Percentiles rank a stretch among this genome's conserved stretches.
These are phyloP conservation scores for Diorhabda sublineata DNA, from an alignment of 1,140 invertebrate genomes.

Conservation along the genomic window DNA sequence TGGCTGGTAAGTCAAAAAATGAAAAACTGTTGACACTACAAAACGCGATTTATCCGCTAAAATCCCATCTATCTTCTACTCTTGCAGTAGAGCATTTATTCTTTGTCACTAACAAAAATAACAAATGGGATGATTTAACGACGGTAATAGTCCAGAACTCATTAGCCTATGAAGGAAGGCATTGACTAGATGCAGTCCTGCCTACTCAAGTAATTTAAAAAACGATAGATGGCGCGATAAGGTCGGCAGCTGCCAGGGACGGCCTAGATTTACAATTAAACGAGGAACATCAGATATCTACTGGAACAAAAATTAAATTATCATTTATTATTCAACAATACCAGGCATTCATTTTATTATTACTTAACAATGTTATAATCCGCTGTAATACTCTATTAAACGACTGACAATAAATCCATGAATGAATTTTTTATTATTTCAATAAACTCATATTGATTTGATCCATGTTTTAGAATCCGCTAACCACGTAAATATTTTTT, in stretches of 20 bases:
- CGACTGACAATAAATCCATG: too few relatives aligned
- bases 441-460: too few relatives aligned
- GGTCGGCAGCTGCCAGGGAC: constrained; percentile 32
- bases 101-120: constrained; percentile 40
- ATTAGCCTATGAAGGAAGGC: constrained; percentile 43
- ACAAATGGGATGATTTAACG: constrained; percentile 42
- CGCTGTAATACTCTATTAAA: too few relatives aligned
- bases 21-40: constrained; percentile 2
- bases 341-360: too few relatives aligned
- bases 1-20: neutral
- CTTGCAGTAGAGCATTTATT: constrained; percentile 34
- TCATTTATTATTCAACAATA: too few relatives aligned
- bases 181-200: constrained; percentile 31
- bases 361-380: too few relatives aligned
- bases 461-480: too few relatives aligned
- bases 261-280: constrained; percentile 15
- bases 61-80: neutral
- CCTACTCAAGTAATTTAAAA: constrained; percentile 44
- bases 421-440: too few relatives aligned
- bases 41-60: neutral
- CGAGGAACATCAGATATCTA: too few relatives aligned
- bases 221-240: constrained; percentile 38
- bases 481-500: too few relatives aligned
- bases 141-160: constrained; percentile 41
- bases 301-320: too few relatives aligned